A percentile compares a stretch with the other conserved stretches of the same genome.
phyloP scores from a whole-genome alignment of 2,797 vertebrate species.

The Hydrocynus forskahlii region DNA sequence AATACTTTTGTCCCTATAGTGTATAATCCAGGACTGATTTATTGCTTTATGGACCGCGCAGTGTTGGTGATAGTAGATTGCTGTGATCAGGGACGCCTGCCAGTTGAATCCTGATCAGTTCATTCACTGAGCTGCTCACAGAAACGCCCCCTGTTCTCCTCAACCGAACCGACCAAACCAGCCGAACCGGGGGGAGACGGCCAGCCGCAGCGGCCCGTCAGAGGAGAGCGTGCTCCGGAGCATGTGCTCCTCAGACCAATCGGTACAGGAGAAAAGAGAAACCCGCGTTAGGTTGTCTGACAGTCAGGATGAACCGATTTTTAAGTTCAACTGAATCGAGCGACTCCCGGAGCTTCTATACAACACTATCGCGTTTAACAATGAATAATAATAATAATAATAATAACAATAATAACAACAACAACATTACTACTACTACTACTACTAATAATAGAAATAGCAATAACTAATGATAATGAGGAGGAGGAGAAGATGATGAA shows the following conservation, averaged over 20 bases:
- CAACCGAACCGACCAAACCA: slow-evolving; percentile 52
- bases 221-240: slow-evolving; percentile 49
- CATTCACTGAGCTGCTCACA: slow-evolving; percentile 21
- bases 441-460: no score
- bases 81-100: neutral
- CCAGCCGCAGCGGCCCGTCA: slow-evolving; percentile 60
- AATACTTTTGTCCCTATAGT: no score
- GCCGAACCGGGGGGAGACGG: slow-evolving; percentile 37
- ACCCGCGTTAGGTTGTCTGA: slow-evolving; percentile 74
- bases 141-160: slow-evolving; percentile 22
- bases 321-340: neutral
- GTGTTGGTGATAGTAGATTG: neutral
- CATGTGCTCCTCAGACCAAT: slow-evolving; percentile 69
- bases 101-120: slow-evolving; percentile 6
- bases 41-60: neutral
- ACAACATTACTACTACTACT: no score
- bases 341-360: neutral
- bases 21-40: neutral
- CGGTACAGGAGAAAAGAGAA: slow-evolving; percentile 56
- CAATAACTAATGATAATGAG: no score
- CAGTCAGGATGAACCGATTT: slow-evolving; percentile 2
- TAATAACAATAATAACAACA: no score
- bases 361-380: no score
- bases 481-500: no score
- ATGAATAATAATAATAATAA: no score